phyloP scores from a whole-genome alignment of 64 coral and sea anemone genomes.

The Astreopora myriophthalma region DNA sequence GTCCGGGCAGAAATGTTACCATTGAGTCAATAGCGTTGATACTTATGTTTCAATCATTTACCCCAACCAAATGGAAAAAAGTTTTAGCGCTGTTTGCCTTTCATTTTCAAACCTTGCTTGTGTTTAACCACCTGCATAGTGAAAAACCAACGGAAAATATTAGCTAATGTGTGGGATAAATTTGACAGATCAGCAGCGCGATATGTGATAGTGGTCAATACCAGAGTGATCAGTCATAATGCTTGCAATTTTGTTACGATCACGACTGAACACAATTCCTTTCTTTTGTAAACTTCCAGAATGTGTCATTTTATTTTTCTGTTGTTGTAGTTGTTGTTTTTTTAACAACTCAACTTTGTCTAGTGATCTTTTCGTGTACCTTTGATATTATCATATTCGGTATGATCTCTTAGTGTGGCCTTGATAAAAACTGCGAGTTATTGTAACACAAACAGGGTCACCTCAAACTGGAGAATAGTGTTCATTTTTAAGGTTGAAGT shows the following conservation, averaged over 20 bases:
- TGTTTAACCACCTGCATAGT: constrained; percentile 35
- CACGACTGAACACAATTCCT: neutral
- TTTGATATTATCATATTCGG: no score
- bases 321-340: neutral
- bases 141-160: constrained; percentile 50
- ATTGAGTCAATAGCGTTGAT: constrained; percentile 27
- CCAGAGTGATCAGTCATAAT: neutral
- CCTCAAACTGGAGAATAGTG: no score
- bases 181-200: neutral
- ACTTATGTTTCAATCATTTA: constrained; percentile 38
- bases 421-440: no score
- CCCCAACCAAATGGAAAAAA: constrained; percentile 15
- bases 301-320: neutral
- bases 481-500: no score
- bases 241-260: neutral
- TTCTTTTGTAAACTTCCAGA: neutral
- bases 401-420: no score
- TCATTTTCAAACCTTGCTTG: constrained; percentile 15
- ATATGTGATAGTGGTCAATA: constrained; percentile 5
- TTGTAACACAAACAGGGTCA: no score
- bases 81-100: constrained; percentile 31
- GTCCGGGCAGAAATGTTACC: neutral
- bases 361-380: no score
- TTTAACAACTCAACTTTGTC: no score
- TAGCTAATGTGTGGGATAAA: constrained; percentile 13